Percentiles rank a stretch among this genome's conserved stretches.
Conservation (phyloP, 2,797 vertebrate genomes). For the Eptatretus atami region DNA sequence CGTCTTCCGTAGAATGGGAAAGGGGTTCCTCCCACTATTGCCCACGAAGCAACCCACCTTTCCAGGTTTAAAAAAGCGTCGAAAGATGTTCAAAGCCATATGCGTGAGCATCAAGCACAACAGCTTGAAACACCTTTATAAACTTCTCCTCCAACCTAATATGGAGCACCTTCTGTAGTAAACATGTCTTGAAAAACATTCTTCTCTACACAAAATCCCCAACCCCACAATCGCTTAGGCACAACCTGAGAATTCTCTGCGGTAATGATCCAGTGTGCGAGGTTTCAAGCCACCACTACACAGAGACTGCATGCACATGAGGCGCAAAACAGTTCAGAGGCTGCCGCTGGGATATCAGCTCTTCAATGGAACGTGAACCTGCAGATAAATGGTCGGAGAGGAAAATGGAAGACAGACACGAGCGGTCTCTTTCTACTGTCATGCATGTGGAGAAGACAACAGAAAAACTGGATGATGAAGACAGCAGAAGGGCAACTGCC, state of each 20-base stretch:
- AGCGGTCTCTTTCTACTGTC: background rate
- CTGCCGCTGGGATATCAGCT: conserved; percentile 64
- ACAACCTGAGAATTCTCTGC: conserved; percentile 75
- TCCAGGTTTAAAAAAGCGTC: conserved; percentile 66
- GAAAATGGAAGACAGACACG: background rate
- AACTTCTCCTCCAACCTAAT: no score
- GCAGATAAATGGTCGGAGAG: background rate
- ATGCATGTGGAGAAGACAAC: background rate
- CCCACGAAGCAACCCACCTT: conserved; percentile 44
- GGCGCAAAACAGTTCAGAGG: conserved; percentile 50
- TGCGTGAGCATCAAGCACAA: conserved; percentile 20
- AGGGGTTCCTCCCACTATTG: conserved; percentile 59
- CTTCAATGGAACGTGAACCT: conserved; percentile 83
- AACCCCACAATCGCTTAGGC: no score
- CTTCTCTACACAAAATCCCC: no score
- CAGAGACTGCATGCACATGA: conserved; percentile 69
- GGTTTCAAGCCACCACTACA: conserved; percentile 86
- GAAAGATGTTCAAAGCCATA: conserved; percentile 76
- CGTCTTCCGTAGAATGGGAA: conserved; percentile 75
- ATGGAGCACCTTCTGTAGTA: no score
- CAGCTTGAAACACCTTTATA: no score
- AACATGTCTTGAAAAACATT: no score
- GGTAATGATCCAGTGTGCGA: conserved; percentile 75
- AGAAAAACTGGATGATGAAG: no score
- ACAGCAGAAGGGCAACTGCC: no score